Base-by-base conservation (phyloP, 2,113 vertebrate genomes). In the Apeltes quadracus region DNA sequence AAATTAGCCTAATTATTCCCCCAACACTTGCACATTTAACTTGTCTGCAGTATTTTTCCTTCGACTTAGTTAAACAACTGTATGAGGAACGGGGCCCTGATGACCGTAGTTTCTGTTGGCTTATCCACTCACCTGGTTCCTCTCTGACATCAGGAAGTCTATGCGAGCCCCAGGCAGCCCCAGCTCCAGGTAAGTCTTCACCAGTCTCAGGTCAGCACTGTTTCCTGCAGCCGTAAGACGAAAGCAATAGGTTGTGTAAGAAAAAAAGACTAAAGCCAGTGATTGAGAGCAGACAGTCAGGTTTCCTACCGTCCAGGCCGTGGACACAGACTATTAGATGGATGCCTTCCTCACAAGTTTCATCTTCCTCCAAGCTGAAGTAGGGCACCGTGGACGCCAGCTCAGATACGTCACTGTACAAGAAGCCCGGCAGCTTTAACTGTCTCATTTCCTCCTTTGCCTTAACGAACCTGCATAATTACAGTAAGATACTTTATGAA, bases 81-180 rank as follows among this genome's bases (percentile, higher is more conserved):
- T 34, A 34, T 7, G 32, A 34, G 32, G 32, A 34, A 34, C 32
- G 6, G 32, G 5, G 32, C 32, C 32, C 32, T 34, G 32, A 29
- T 4, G 4, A 55, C 16, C 15, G n/a, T 11, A 58, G 43, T 25
- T 43, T 44, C 39, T 14, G 14, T 34, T 10, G 14, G 22, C 18
- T 46, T 4, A 53, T 62, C 18, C 32, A 43, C 46, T 78, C 76
- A 98, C 98, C 96, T 99, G 98, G 92, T 99, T 99, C 80, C 97
- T 95, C 83, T 99, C 98, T 15, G 98, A 99, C 98, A 99, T 99
- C 20, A 99, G 93, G 88, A 99, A 99, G 86, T 99, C 97, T 88
- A 97, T 96, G 69, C 95, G 94, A 90, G 95, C 94, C 65, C 97
- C 96, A 84, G 98, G 97, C 14, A 99, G 90, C 80, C 98, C 98